Evolutionary conservation across 2,888 invertebrate species (phyloP), one percentile per base, ranked within the genome.

Genomic region (Dolomedes plantarius): DNA sequence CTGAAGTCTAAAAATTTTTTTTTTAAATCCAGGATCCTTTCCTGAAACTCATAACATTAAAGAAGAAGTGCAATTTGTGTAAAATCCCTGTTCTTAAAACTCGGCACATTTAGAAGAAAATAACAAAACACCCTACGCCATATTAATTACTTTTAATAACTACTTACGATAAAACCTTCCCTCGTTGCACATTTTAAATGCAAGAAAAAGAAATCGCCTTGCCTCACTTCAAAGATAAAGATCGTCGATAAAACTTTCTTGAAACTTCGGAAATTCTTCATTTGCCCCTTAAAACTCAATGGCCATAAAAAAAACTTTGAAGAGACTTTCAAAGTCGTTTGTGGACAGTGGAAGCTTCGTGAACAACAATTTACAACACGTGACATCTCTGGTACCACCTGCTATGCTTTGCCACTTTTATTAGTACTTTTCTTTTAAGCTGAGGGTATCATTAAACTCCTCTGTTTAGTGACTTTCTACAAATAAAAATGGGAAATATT

Each of bases 91-190:
- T 36, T n/a, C n/a, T n/a, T 9, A 36, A 36, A 9, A 36, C 9
- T 9, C 9, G 5, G 36, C 36, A 36, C 36, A 36, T 36, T 9
- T 36, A 6, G 36, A 7, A 36, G 5, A 36, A 36, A 36, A 36
- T 36, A 56, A 56, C 46, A 56, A 13, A 46, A 56, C 56, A 56
- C 3, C 56, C 3, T 56, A n/a, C 23, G 23, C 11, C 16, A 23
- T 56, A 56, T 56, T 56, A 56, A 56, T 56, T 56, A 56, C 56
- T 56, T 56, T 56, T 56, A 56, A 56, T 56, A 56, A 56, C 56
- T 23, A 56, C 56, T 56, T 19, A 23, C 56, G 56, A 23, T 56
- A 56, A 56, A 56, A 56, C 23, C 2, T 9, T 23, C 16, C 5
- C 56, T 46, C 56, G 56, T 56, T 23, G 56, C 56, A 2, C 19